Evolutionary conservation across 2,888 invertebrate genomes (phyloP), one percentile per base, ranked within the genome.

Genomic region (Argyra leucocephala): DNA sequence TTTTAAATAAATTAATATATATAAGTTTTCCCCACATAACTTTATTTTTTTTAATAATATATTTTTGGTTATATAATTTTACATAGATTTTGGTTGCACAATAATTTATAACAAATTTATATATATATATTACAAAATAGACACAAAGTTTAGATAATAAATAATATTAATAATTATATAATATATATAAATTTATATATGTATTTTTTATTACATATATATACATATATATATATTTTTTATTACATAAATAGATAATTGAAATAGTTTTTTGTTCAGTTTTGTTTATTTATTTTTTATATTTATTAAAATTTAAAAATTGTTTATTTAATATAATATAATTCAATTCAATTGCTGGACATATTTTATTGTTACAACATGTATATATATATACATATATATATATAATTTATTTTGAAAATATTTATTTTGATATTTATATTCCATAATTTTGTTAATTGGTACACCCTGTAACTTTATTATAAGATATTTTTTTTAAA

Each of bases 1-100:
- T 31, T 4, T 31, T 4, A 26, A 26, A 31, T 31, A 6, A 10
- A 31, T 26, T 31, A 48, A n/a, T 48, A 2, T n/a, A 48, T 48
- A n/a, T 48, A 48, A 48, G 48, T 48, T 48, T 48, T 48, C 48
- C 48, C 48, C 48, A 48, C 48, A 48, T 48, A 48, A 48, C n/a
- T 48, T 48, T 48, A 12, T 31, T 31, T 3, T 6, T 6, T 31
- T 6, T 31, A 10, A 31, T 31, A 31, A 31, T 31, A 31, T n/a
- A n/a, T n/a, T n/a, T 48, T 48, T 37, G 12, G 4, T 26, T 37
- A 10, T 15, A 12, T 37, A 37, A 9, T 37, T 10, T 37, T 37
- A 37, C 4, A 6, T 6, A 26, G 9, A 26, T 26, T 48, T 48
- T 48, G 48, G 48, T 48, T 48, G 48, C 48, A 48, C 48, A 48